Evolutionary conservation across 2,113 vertebrate genomes (phyloP).

Genomic region (Oophaga pumilio): DNA sequence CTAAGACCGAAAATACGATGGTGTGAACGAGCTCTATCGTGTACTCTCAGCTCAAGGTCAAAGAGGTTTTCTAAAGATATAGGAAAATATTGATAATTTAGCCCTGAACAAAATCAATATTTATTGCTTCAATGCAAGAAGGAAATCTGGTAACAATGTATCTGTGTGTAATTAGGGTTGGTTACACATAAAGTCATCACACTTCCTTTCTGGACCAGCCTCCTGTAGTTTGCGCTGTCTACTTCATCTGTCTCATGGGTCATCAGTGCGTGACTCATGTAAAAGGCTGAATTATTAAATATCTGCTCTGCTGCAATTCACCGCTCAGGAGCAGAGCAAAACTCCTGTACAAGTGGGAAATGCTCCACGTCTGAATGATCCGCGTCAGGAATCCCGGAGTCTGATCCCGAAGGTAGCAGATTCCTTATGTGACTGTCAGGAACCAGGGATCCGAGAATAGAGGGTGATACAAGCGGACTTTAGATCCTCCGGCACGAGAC

Average conservation of each 20-base stretch:
- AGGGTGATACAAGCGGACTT: too few species aligned
- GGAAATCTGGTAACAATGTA: background rate
- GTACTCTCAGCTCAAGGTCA: too few species aligned
- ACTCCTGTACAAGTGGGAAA: conserved; percentile 13
- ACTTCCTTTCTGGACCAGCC: background rate
- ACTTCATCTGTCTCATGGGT: background rate
- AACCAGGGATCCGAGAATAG: too few species aligned
- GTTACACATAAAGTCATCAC: background rate
- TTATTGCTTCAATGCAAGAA: background rate
- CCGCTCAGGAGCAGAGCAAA: background rate
- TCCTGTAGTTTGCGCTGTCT: too few species aligned
- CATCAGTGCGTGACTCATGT: background rate
- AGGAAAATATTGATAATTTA: too few species aligned
- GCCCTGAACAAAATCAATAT: background rate
- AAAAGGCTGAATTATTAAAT: background rate
- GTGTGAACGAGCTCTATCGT: too few species aligned
- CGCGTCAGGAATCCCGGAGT: background rate
- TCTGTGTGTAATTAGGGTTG: background rate
- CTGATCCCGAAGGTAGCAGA: too few species aligned
- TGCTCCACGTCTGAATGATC: background rate
- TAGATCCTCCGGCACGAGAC: too few species aligned
- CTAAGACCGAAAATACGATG: too few species aligned
- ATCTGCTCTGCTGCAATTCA: background rate
- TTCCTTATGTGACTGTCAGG: background rate
- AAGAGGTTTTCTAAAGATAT: too few species aligned